Conservation (phyloP, 2,888 invertebrate genomes). For the Diarsia dahlii region DNA sequence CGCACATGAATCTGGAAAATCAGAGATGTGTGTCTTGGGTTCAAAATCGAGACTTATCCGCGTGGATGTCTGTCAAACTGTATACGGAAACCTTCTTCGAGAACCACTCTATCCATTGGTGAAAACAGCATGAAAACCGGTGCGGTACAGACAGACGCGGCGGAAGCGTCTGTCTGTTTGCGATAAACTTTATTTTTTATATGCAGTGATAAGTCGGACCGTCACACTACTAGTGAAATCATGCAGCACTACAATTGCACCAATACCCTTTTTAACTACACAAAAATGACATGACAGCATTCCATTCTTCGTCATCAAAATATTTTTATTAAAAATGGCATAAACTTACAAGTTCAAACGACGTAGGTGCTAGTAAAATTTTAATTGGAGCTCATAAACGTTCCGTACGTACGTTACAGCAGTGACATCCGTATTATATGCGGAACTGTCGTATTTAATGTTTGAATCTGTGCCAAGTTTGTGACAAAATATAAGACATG, state of each 20-base stretch:
- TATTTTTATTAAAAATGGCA: conserved; percentile 14
- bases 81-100: no score
- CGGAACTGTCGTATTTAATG: conserved; percentile 59
- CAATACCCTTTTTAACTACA: not conserved
- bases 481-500: conserved; percentile 55
- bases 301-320: not conserved
- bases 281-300: not conserved
- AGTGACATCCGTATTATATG: conserved; percentile 60
- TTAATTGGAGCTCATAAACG: conserved; percentile 54
- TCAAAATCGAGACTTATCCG: no score
- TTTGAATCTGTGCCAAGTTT: conserved; percentile 63
- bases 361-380: conserved; percentile 37
- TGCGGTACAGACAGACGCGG: no score
- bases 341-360: conserved; percentile 23
- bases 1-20: no score
- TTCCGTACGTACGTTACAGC: conserved; percentile 23
- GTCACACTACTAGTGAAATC: no score
- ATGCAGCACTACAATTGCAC: not conserved
- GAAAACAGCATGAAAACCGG: no score
- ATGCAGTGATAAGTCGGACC: no score
- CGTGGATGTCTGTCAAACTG: no score
- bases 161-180: no score
- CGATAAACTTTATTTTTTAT: no score
- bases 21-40: no score
- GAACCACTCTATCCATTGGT: no score